Conservation (phyloP, 2,113 vertebrate species). For the Brachyistius frenatus region DNA sequence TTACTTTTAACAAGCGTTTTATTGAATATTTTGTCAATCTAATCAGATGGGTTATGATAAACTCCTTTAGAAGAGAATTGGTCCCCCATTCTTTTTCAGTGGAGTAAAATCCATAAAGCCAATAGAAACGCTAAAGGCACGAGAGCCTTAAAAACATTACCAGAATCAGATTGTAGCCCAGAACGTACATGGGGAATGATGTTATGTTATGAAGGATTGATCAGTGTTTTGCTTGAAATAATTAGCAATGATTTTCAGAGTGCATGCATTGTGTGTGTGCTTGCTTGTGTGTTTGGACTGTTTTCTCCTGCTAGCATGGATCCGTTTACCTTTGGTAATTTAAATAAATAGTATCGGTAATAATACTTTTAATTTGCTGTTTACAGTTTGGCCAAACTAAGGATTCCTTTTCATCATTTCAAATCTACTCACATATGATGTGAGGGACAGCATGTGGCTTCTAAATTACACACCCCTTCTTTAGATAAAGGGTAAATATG, state of each 20-base stretch:
- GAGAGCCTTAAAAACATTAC: constrained; percentile 92
- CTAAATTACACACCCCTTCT: constrained; percentile 10
- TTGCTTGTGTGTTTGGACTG: constrained; percentile 35
- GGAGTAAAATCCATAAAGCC: constrained; percentile 89
- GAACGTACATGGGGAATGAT: constrained; percentile 90
- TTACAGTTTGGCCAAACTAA: not conserved
- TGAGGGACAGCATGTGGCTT: not conserved
- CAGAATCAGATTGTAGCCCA: constrained; percentile 90
- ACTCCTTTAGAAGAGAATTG: constrained; percentile 79
- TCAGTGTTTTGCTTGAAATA: constrained; percentile 94
- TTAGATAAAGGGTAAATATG: constrained; percentile 61
- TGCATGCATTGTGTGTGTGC: constrained; percentile 50
- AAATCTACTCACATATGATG: not conserved
- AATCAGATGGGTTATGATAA: constrained; percentile 80
- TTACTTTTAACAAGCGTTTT: constrained; percentile 74
- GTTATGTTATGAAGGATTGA: constrained; percentile 94
- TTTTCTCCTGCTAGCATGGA: constrained; percentile 35
- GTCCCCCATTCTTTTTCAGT: constrained; percentile 85
- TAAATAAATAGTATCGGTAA: constrained; percentile 15
- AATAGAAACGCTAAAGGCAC: constrained; percentile 88
- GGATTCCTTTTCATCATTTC: constrained; percentile 12
- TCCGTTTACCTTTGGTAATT: constrained; percentile 55
- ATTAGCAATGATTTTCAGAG: constrained; percentile 94
- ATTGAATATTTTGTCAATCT: constrained; percentile 80
- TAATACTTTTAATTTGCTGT: constrained; percentile 2